Conservation (phyloP, 1,140 invertebrate genomes). For the Hylaeus volcanicus region DNA sequence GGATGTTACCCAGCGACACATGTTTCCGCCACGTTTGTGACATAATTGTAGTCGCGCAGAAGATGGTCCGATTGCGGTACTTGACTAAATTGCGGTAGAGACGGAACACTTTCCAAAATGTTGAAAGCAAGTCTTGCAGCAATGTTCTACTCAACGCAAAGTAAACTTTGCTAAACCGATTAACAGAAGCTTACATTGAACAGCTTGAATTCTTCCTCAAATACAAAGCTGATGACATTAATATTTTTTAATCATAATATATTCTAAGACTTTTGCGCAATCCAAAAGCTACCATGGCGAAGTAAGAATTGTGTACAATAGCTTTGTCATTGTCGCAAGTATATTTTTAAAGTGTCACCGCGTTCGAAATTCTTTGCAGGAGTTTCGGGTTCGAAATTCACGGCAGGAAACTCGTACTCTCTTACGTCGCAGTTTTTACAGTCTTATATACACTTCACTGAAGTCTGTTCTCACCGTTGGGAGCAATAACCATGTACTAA, state of each 20-base stretch:
- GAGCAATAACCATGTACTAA: not conserved
- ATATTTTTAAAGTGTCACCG: no score
- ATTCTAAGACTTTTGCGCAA: no score
- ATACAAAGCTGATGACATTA: no score
- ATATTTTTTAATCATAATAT: no score
- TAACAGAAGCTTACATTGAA: not conserved
- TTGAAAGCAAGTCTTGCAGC: not conserved
- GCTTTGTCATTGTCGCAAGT: not conserved
- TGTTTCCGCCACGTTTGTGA: no score
- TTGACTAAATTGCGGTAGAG: not conserved
- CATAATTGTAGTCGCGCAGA: no score
- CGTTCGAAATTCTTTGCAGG: not conserved
- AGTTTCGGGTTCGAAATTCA: not conserved
- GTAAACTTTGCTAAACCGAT: not conserved
- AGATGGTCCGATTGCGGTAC: no score
- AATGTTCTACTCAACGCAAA: not conserved
- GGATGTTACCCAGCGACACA: no score
- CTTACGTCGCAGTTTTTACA: not conserved
- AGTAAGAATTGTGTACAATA: not conserved
- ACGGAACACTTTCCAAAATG: not conserved
- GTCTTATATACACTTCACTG: not conserved
- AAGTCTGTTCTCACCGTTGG: not conserved
- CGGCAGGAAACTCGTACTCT: not conserved
- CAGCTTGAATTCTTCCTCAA: not conserved
- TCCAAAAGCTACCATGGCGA: not conserved